Conservation (phyloP, 2,888 invertebrate species). For the Chrysotoxum bicinctum region DNA sequence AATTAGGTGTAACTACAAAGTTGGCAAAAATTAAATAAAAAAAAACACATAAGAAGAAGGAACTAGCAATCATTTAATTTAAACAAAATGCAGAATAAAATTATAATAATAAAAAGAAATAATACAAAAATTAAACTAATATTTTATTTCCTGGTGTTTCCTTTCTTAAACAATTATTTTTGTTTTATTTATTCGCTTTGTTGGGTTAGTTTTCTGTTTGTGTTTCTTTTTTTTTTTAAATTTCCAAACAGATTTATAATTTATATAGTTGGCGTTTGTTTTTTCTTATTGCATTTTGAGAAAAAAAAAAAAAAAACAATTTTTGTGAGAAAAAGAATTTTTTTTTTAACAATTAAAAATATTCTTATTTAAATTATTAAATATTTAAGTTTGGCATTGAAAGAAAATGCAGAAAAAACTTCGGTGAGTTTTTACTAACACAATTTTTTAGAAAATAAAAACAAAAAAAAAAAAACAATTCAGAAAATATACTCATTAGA, state of each 20-base stretch:
- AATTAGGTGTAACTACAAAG: conserved; percentile 41
- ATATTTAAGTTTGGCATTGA: background rate
- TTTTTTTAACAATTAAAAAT: background rate
- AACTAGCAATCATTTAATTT: conserved; percentile 31
- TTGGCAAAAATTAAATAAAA: conserved; percentile 19
- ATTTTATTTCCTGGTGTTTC: conserved; percentile 5
- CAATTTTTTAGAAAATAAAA: background rate
- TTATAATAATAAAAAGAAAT: conserved; percentile 33
- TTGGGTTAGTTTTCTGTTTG: conserved; percentile 26
- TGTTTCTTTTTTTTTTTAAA: background rate
- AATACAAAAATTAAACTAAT: conserved; percentile 66
- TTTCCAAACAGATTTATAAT: conserved; percentile 13
- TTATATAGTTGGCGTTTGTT: conserved; percentile 1
- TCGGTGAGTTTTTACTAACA: background rate
- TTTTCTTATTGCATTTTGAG: background rate
- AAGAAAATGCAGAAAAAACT: background rate
- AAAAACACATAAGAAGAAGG: conserved; percentile 16
- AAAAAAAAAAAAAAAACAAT: background rate
- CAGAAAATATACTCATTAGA: background rate
- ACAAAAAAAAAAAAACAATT: background rate
- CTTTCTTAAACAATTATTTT: background rate
- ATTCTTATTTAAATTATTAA: background rate
- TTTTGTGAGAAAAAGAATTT: conserved; percentile 8
- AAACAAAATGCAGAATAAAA: conserved; percentile 32
- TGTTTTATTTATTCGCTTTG: conserved; percentile 43